phyloP scores from a whole-genome alignment of 2,888 invertebrate genomes.

The Melanotus villosus region DNA sequence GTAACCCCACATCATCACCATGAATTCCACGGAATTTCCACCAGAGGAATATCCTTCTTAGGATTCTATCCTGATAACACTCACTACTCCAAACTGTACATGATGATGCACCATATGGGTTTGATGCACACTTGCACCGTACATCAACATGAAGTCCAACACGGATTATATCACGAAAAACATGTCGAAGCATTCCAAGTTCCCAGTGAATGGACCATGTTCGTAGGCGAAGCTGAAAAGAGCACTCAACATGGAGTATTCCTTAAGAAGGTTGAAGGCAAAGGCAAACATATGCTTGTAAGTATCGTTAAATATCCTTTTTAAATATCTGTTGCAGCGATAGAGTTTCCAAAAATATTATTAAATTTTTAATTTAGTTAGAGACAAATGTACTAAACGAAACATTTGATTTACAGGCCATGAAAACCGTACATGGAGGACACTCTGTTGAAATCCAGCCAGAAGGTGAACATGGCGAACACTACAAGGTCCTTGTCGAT shows the following conservation, averaged over 20 bases:
- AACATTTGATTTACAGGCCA: slow-evolving; percentile 52
- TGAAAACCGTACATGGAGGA: slow-evolving; percentile 53
- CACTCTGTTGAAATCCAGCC: slow-evolving; percentile 57
- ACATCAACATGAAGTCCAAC: slow-evolving; percentile 52
- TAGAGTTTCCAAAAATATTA: not conserved
- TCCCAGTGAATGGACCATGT: slow-evolving; percentile 61
- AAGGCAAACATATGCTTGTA: slow-evolving; percentile 51
- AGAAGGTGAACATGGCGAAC: slow-evolving; percentile 45
- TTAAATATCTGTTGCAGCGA: too few species aligned
- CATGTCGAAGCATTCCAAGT: slow-evolving; percentile 47
- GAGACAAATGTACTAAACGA: not conserved
- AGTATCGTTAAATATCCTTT: too few species aligned
- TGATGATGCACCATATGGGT: slow-evolving; percentile 52
- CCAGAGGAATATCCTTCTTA: slow-evolving; percentile 41
- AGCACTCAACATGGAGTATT: slow-evolving; percentile 60
- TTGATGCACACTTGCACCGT: slow-evolving; percentile 59
- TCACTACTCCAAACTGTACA: slow-evolving; percentile 53
- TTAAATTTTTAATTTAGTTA: not conserved
- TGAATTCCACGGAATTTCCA: slow-evolving; percentile 54
- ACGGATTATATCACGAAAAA: slow-evolving; percentile 48
- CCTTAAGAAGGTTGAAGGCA: slow-evolving; percentile 57
- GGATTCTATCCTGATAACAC: slow-evolving; percentile 54
- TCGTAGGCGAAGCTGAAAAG: slow-evolving; percentile 58
- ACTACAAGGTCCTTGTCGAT: slow-evolving; percentile 53
- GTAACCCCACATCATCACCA: slow-evolving; percentile 55